Evolutionary conservation across 1,140 invertebrate species (phyloP).

Genomic region (Platyura marginata): DNA sequence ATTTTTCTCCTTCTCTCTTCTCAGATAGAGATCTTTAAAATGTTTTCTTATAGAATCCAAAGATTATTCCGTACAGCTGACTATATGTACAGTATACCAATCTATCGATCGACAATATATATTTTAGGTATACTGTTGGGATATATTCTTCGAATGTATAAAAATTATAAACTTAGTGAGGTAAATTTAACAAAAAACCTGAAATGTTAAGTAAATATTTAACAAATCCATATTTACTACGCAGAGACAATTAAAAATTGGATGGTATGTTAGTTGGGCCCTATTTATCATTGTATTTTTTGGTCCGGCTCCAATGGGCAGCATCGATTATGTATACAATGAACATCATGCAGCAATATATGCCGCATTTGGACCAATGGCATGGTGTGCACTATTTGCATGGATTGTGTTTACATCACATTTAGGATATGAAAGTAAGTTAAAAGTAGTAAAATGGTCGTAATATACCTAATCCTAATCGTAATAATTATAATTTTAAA

Average conservation of each 20-base stretch:
- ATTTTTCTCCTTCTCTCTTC: too few relatives aligned
- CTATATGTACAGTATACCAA: slow-evolving; percentile 48
- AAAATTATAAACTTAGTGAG: slow-evolving; percentile 18
- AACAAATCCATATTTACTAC: slow-evolving; percentile 10
- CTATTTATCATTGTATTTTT: slow-evolving; percentile 35
- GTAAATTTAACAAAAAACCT: too few relatives aligned
- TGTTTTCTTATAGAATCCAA: slow-evolving; percentile 30
- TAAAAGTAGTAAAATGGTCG: not conserved
- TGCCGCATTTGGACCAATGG: slow-evolving; percentile 49
- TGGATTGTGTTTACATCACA: slow-evolving; percentile 45
- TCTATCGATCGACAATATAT: slow-evolving; percentile 48
- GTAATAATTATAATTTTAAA: not conserved
- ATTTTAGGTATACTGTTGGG: slow-evolving; percentile 47
- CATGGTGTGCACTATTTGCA: slow-evolving; percentile 44
- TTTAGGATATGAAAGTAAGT: slow-evolving; percentile 35
- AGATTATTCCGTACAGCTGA: slow-evolving; percentile 50
- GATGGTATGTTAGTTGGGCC: slow-evolving; percentile 30
- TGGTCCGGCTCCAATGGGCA: slow-evolving; percentile 42
- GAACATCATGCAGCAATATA: slow-evolving; percentile 43
- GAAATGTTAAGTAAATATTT: not conserved
- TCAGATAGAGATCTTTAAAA: too few relatives aligned
- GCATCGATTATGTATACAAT: slow-evolving; percentile 43
- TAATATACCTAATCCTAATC: not conserved
- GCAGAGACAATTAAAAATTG: slow-evolving; percentile 30
- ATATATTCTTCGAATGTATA: slow-evolving; percentile 32